Base-by-base conservation (phyloP, 2,113 vertebrate genomes). In the Cynocephalus volans region DNA sequence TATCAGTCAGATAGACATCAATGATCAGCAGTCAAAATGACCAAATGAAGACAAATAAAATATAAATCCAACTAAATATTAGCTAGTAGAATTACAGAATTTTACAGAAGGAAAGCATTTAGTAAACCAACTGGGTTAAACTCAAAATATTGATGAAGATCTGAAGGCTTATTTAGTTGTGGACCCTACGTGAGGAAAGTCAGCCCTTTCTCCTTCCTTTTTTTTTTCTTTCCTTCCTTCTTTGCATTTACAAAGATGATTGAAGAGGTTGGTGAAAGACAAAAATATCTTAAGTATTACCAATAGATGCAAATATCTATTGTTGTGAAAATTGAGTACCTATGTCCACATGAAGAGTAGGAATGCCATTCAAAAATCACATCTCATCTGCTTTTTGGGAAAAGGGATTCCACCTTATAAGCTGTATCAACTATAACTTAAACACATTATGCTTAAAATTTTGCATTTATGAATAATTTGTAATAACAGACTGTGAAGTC, bases 31-130 rank as follows among this genome's bases (percentile, higher is more conserved):
- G 64, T 60, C 82, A 54, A 83, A 92, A 0, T 79, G n/a, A 79
- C 69, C 89, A 76, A 95, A 86, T n/a, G 36, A 95, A 88, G 77
- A 87, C 31, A 95, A 89, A 95, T 36, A 91, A 95, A 54, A 79
- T 26, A 70, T 33, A 93, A 84, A 52, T 41, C 36, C 58, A 90
- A 64, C 41, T 48, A 48, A 76, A 82, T 77, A 48, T 64, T 41
- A 88, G 15, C 26, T 86, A 64, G 72, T 6, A 67, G 26, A 89
- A 69, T 88, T 48, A 85, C 0, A 85, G 56, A 93, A 83, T 64
- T 84, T 90, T 89, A 80, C 60, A 64, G n/a, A 54, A 95, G 41
- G 23, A 90, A 96, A 91, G 11, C 8, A 67, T 33, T 17, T n/a
- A 48, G 33, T 31, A 79, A 88, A 31, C 6, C 36, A 79, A 65